These are phyloP conservation scores for Margaritifera margaritifera DNA, from an alignment of 2,888 invertebrate genomes.

Conservation along the genomic window DNA sequence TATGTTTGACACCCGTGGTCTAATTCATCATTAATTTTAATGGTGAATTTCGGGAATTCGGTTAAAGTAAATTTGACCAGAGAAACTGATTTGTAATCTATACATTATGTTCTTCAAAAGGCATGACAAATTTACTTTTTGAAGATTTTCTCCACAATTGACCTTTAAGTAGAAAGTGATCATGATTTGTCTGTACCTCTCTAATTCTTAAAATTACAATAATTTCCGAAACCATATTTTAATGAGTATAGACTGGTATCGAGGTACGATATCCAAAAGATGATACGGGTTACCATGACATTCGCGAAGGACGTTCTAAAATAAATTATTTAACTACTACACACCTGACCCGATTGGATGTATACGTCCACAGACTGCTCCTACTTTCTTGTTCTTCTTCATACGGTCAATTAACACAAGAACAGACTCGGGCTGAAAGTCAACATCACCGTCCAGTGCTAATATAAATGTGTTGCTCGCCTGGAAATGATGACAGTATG, in stretches of 20 bases:
- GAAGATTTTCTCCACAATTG: background rate
- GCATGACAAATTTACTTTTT: background rate
- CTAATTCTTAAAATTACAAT: background rate
- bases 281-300: too few relatives aligned
- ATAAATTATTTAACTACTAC: background rate
- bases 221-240: background rate
- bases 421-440: conserved; percentile 92
- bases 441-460: conserved; percentile 97
- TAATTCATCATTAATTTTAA: too few relatives aligned
- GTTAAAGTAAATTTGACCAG: too few relatives aligned
- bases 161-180: background rate
- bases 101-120: too few relatives aligned
- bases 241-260: too few relatives aligned
- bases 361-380: conserved; percentile 98
- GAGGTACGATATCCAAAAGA: too few relatives aligned
- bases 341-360: conserved; percentile 88
- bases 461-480: conserved; percentile 95
- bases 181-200: too few relatives aligned
- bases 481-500: conserved; percentile 20
- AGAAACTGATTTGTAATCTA: too few relatives aligned
- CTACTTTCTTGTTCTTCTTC: conserved; percentile 97
- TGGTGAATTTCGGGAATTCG: too few relatives aligned
- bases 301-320: background rate
- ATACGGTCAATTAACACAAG: conserved; percentile 95
- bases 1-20: too few relatives aligned